Conservation (phyloP, 2,888 invertebrate genomes). For the Disparrhopalites patrizii region DNA sequence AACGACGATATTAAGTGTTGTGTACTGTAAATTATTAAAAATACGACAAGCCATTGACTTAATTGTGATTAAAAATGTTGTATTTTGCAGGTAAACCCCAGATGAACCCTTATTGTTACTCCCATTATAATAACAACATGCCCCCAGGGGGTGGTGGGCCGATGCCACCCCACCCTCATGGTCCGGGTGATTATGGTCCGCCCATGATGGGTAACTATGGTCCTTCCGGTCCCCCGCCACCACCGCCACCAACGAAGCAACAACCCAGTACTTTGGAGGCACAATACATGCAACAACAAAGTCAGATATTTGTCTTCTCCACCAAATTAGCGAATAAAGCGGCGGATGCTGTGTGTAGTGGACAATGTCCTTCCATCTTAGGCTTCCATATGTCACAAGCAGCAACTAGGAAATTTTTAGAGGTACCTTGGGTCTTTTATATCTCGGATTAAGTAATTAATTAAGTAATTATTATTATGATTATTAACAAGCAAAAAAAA, state of each 20-base stretch:
- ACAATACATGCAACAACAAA: constrained; percentile 90
- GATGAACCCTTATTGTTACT: constrained; percentile 47
- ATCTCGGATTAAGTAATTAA: no score
- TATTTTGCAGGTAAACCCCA: constrained; percentile 46
- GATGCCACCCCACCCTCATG: constrained; percentile 40
- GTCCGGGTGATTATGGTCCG: constrained; percentile 41
- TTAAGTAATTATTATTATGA: no score
- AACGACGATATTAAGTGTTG: no score
- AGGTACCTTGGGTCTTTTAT: constrained; percentile 62
- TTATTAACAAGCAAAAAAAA: no score
- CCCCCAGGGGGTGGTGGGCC: constrained; percentile 42
- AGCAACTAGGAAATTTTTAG: constrained; percentile 88
- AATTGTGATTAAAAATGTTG: background rate
- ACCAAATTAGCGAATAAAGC: constrained; percentile 91
- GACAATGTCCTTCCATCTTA: constrained; percentile 86
- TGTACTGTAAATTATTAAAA: no score
- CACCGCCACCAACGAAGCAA: constrained; percentile 58
- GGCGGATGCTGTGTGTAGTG: constrained; percentile 84
- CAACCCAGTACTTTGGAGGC: constrained; percentile 71
- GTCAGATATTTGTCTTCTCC: constrained; percentile 96
- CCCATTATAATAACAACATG: constrained; percentile 48
- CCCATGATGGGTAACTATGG: constrained; percentile 31
- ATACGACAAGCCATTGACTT: background rate
- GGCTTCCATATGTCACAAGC: constrained; percentile 94
- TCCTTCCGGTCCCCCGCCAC: constrained; percentile 34